These are phyloP conservation scores for Eucidaris tribuloides DNA, from an alignment of 35 echinoderm and acorn worm species.

Conservation along the genomic window DNA sequence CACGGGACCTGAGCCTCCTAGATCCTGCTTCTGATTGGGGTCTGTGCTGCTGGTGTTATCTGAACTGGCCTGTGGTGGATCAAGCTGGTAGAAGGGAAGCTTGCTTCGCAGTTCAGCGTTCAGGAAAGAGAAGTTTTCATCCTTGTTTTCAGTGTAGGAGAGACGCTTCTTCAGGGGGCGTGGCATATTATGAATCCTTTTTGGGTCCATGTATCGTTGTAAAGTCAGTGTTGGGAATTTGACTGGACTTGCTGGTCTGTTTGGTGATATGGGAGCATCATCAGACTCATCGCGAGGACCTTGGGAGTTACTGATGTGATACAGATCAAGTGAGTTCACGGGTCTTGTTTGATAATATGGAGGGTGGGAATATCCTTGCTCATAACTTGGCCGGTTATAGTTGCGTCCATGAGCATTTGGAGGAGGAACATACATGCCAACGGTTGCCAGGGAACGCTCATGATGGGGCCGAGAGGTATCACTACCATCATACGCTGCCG, in stretches of 20 bases:
- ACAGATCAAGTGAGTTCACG: neutral
- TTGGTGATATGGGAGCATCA: conserved; percentile 45
- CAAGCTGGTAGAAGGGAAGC: conserved; percentile 42
- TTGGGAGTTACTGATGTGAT: neutral
- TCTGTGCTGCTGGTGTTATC: neutral
- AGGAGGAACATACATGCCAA: conserved; percentile 80
- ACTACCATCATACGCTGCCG: neutral
- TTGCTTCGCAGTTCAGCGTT: conserved; percentile 51
- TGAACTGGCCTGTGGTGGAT: neutral
- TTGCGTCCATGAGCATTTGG: conserved; percentile 60
- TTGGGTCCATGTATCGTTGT: conserved; percentile 63
- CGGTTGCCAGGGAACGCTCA: conserved; percentile 68
- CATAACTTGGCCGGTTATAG: conserved; percentile 54
- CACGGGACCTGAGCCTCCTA: neutral
- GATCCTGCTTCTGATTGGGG: neutral
- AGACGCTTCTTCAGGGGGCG: conserved; percentile 87
- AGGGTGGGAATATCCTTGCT: conserved; percentile 19
- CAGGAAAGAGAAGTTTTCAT: conserved; percentile 72
- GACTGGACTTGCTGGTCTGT: conserved; percentile 83
- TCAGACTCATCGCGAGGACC: conserved; percentile 30
- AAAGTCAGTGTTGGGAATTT: conserved; percentile 60
- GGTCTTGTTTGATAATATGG: conserved; percentile 18
- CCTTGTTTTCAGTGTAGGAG: conserved; percentile 89
- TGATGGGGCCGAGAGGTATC: conserved; percentile 62
- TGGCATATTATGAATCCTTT: conserved; percentile 93